phyloP scores from a whole-genome alignment of 2,797 vertebrate species.

The Gouania willdenowi region DNA sequence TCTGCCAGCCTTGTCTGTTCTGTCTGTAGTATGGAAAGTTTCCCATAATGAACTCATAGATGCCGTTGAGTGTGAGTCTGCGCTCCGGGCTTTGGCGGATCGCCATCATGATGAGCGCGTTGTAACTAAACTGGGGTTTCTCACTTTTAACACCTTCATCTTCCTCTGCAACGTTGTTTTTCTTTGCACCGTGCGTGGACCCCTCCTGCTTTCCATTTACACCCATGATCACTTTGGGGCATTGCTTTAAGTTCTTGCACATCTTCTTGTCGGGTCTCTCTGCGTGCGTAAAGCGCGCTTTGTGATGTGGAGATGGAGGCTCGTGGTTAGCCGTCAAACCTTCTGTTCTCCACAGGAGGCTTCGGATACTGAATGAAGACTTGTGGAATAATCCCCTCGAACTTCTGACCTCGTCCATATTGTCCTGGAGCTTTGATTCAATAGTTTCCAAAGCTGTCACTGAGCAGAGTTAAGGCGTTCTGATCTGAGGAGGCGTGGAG shows the following conservation, averaged over 20 bases:
- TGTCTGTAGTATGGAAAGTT: slow-evolving; percentile 80
- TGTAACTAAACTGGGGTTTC: slow-evolving; percentile 82
- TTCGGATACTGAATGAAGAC: slow-evolving; percentile 80
- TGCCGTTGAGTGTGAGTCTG: slow-evolving; percentile 77
- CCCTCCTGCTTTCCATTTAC: slow-evolving; percentile 9
- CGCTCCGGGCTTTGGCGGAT: slow-evolving; percentile 75
- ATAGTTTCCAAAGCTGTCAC: slow-evolving; percentile 2
- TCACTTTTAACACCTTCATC: slow-evolving; percentile 48
- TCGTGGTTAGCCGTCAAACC: slow-evolving; percentile 27
- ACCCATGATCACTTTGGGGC: slow-evolving; percentile 5
- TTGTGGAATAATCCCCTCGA: slow-evolving; percentile 60
- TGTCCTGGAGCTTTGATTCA: slow-evolving; percentile 41
- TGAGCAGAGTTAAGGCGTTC: slow-evolving; percentile 19
- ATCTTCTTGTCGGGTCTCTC: slow-evolving; percentile 8
- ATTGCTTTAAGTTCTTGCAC: slow-evolving; percentile 3
- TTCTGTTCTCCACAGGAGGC: slow-evolving; percentile 69
- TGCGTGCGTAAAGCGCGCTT: slow-evolving; percentile 15
- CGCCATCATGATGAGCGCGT: slow-evolving; percentile 84
- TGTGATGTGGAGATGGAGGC: slow-evolving; percentile 19
- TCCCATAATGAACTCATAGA: slow-evolving; percentile 80
- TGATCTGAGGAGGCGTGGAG: slow-evolving; percentile 28
- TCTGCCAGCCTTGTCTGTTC: slow-evolving; percentile 80
- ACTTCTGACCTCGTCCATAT: slow-evolving; percentile 64
- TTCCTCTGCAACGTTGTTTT: slow-evolving; percentile 6
- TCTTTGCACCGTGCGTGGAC: slow-evolving; percentile 16